Conservation (phyloP, 2,797 vertebrate species). For the Mormyrops boulengeri region DNA sequence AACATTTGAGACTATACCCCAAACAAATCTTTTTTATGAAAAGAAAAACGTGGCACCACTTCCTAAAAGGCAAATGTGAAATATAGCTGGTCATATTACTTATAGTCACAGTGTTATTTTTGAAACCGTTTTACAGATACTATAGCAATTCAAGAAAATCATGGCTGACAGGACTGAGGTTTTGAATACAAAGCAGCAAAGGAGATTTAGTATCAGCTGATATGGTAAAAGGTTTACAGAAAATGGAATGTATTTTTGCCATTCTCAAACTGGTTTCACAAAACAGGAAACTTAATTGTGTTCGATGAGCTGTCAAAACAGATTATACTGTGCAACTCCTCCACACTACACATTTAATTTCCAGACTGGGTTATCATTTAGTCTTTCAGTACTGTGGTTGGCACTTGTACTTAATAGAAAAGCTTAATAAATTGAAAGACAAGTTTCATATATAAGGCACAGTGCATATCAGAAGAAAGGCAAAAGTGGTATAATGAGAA, state of each 20-base stretch:
- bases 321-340: neutral
- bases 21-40: neutral
- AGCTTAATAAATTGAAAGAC: neutral
- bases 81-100: neutral
- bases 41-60: neutral
- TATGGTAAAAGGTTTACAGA: neutral
- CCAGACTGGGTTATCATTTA: neutral
- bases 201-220: neutral
- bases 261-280: neutral
- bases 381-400: neutral
- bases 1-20: neutral
- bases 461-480: neutral
- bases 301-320: neutral
- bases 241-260: neutral
- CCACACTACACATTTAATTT: neutral
- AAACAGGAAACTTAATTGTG: neutral
- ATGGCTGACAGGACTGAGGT: neutral
- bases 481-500: neutral
- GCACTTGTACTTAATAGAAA: neutral
- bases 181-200: neutral
- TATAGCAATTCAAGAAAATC: constrained; percentile 11
- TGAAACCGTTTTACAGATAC: neutral
- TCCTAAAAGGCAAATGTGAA: neutral
- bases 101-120: neutral
- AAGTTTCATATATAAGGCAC: constrained; percentile 2